A percentile compares a stretch with the other conserved stretches of the same genome.
Conservation (phyloP, 1,140 invertebrate genomes). For the Bicyclus anynana region DNA sequence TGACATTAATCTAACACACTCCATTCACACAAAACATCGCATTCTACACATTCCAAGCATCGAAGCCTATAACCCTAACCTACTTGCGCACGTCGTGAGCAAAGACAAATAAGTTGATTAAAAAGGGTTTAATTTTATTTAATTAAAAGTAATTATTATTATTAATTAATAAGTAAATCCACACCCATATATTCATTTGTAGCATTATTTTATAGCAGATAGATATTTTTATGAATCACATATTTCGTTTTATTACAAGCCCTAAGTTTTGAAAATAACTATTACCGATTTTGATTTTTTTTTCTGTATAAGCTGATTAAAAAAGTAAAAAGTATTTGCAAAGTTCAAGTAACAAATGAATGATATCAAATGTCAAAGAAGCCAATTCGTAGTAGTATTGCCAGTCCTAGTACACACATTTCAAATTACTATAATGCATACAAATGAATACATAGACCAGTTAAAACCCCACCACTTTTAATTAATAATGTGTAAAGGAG, state of each 20-base stretch:
- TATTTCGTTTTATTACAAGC: no score
- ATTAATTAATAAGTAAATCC: neutral
- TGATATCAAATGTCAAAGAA: no score
- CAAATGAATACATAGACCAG: constrained; percentile 8
- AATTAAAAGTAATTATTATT: neutral
- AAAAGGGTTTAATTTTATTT: constrained; percentile 1
- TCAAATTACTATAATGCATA: neutral
- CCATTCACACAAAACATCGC: constrained; percentile 18
- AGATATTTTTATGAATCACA: neutral
- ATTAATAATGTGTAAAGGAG: constrained; percentile 21
- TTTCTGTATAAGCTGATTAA: no score
- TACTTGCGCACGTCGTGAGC: constrained; percentile 33
- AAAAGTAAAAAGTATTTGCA: no score
- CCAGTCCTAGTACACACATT: no score
- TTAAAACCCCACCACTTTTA: neutral
- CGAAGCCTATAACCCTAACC: constrained; percentile 22
- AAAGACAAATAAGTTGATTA: constrained; percentile 22
- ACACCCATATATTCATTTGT: constrained; percentile 11
- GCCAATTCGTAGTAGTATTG: no score
- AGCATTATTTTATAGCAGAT: neutral
- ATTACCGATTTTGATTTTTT: no score
- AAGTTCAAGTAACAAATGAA: no score
- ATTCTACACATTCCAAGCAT: constrained; percentile 12
- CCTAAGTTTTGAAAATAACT: neutral
- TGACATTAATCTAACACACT: constrained; percentile 29